Base-by-base conservation (phyloP, 2,888 invertebrate species). In the Venusia cambrica region DNA sequence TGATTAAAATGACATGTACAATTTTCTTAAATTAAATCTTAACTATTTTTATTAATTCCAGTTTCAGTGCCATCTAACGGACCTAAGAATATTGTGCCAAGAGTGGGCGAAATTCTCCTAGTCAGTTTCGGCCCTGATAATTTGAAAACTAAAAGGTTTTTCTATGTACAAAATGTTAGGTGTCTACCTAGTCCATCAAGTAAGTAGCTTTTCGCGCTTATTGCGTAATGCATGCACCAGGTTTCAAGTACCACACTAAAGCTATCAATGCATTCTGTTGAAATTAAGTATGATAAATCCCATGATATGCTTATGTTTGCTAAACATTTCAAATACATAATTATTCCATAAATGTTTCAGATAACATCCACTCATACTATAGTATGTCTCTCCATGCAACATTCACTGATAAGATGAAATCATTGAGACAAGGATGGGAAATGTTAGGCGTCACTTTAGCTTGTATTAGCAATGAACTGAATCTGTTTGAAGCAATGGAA, bases 401-500 rank as follows among this genome's bases (percentile, higher is more conserved):
- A n/a, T 78, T 63, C 42, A 75, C 78, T 1, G 75, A 78, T 6
- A 79, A 73, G 48, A 70, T 83, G 66, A 58, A 42, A 30, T 19
- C 31, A 0, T 39, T 87, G 17, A 67, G 58, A 31, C 60, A 54
- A 5, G 85, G 85, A 1, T 75, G 79, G 43, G 22, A 65, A 1
- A 61, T 87, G 40, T 37, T 49, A 6, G 83, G 67, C 0, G 54
- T 45, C 13, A 66, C 43, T 11, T 53, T 87, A 20, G 71, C 76
- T 1, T 77, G 73, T 40, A 75, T 87, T 14, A 74, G 73, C 28
- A 84, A 84, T 8, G 89, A 89, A 42, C 64, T 92, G 38, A 85
- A 89, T 38, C 71, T 90, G 36, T 89, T 92, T 38, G 90, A 90
- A 60, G 90, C 92, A 0, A 81, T 93, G 46, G 89, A 90, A 40